A percentile compares a stretch with the other conserved stretches of the same genome.
phyloP scores from a whole-genome alignment of 2,888 invertebrate genomes.

The Petrolisthes manimaculis region DNA sequence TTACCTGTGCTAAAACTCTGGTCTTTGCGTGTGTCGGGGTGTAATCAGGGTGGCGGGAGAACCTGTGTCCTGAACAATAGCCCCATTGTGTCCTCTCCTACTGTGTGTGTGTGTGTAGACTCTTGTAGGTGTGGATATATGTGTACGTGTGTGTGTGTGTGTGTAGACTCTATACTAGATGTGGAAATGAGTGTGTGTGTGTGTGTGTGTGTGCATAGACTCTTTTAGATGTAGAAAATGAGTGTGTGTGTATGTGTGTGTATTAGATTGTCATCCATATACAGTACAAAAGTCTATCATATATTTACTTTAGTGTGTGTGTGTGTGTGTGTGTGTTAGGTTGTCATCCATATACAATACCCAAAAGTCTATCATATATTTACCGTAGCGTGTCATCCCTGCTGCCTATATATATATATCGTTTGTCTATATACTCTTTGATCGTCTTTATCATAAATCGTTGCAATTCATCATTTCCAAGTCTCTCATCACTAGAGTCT shows the following conservation, averaged over 20 bases:
- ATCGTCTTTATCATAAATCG: no score
- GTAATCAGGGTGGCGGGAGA: conserved; percentile 24
- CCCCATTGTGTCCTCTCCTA: conserved; percentile 8
- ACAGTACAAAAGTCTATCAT: no score
- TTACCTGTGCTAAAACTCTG: conserved; percentile 28
- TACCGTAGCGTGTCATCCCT: no score
- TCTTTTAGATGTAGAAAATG: not conserved
- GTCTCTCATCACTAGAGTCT: no score
- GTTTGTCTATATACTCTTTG: no score
- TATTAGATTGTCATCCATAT: not conserved
- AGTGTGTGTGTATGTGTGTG: conserved; percentile 14
- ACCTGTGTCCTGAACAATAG: conserved; percentile 22
- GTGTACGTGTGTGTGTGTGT: conserved; percentile 29
- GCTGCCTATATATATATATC: no score
- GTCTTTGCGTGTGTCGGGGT: conserved; percentile 9
- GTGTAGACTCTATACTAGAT: not conserved
- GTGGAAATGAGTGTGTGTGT: not conserved
- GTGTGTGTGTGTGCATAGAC: not conserved
- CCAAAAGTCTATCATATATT: no score
- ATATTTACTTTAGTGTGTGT: not conserved
- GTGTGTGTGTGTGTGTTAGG: not conserved
- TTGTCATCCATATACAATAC: not conserved
- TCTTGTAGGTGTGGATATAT: not conserved
- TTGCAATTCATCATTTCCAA: no score
- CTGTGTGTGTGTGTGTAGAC: conserved; percentile 14